Evolutionary conservation across 2,888 invertebrate species (phyloP).

Genomic region (Apodemia duryi): DNA sequence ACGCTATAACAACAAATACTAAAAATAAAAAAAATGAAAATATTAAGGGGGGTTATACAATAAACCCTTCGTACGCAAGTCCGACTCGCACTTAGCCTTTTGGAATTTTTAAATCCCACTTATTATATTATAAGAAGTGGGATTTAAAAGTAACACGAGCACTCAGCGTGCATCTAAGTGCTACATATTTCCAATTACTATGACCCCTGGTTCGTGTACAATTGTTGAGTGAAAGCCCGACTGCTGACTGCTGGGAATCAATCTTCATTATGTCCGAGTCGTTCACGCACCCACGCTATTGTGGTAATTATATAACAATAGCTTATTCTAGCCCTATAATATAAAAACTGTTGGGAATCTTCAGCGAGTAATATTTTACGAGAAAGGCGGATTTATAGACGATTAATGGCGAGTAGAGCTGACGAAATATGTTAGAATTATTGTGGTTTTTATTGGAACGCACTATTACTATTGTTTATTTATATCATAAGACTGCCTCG

Average conservation of each 20-base stretch:
- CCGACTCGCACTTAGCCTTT: too few species aligned
- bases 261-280: conserved; percentile 39
- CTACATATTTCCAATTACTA: conserved; percentile 14
- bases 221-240: conserved; percentile 38
- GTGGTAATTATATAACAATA: conserved; percentile 34
- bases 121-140: too few species aligned
- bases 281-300: conserved; percentile 31
- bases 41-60: too few species aligned
- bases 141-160: background rate
- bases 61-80: too few species aligned
- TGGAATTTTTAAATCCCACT: too few species aligned
- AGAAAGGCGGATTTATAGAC: background rate
- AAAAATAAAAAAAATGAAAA: too few species aligned
- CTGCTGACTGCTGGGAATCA: conserved; percentile 38
- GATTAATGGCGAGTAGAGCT: background rate
- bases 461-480: too few species aligned
- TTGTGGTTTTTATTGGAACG: too few species aligned
- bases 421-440: background rate
- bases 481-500: too few species aligned
- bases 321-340: conserved; percentile 13
- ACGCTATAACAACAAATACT: too few species aligned
- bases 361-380: conserved; percentile 4
- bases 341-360: conserved; percentile 10
- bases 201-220: conserved; percentile 17
- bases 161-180: background rate